phyloP scores from a whole-genome alignment of 2,797 vertebrate species.

The Lateolabrax maculatus region DNA sequence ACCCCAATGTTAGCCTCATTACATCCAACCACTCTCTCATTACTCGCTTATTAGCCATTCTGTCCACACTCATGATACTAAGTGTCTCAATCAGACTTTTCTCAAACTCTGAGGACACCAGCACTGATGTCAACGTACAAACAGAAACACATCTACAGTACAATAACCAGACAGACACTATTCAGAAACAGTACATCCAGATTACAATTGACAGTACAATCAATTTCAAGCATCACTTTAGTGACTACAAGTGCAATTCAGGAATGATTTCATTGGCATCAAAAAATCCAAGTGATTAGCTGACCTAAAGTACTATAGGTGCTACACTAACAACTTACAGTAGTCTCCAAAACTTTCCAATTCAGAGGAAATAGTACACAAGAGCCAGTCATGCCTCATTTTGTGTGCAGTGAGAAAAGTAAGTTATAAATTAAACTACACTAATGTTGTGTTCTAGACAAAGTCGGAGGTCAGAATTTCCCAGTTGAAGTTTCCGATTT shows the following conservation, averaged over 20 bases:
- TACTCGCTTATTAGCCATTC: neutral
- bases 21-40: conserved; percentile 10
- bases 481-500: too few species aligned
- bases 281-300: neutral
- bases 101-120: neutral
- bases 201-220: neutral
- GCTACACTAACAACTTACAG: neutral
- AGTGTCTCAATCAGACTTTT: conserved; percentile 24
- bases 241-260: conserved; percentile 13
- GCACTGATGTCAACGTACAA: neutral
- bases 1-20: conserved; percentile 22
- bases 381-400: too few species aligned
- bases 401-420: too few species aligned
- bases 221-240: neutral
- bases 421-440: too few species aligned
- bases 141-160: neutral
- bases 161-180: neutral
- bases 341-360: neutral
- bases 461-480: too few species aligned
- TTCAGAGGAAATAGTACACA: neutral
- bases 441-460: too few species aligned
- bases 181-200: too few species aligned
- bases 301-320: neutral
- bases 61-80: neutral
- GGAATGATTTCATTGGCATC: conserved; percentile 23